phyloP scores from a whole-genome alignment of 1,140 invertebrate genomes.

The Copidosoma floridanum region DNA sequence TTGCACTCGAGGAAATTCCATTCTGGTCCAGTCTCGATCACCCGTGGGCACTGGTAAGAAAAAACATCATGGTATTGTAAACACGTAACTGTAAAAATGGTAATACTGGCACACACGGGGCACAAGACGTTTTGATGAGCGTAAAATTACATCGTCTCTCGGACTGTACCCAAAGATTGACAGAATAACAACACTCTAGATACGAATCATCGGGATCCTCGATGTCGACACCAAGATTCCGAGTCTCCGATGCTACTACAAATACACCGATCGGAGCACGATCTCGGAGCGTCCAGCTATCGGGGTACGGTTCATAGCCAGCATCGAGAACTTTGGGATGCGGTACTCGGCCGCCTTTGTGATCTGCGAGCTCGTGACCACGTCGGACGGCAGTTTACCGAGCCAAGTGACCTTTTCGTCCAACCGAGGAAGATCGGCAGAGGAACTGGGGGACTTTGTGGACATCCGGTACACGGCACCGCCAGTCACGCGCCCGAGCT shows the following conservation, averaged over 20 bases:
- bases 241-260: background rate
- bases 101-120: no score
- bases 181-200: background rate
- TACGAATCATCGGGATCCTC: conserved; percentile 7
- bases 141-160: no score
- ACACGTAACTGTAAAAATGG: no score
- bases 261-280: background rate
- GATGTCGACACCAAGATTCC: background rate
- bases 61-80: conserved; percentile 4
- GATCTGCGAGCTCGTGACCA: conserved; percentile 26
- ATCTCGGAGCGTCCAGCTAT: background rate
- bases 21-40: conserved; percentile 4
- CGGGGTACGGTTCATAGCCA: conserved; percentile 16
- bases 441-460: background rate
- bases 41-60: conserved; percentile 34
- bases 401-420: conserved; percentile 17
- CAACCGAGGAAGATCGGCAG: background rate
- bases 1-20: conserved; percentile 29
- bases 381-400: background rate
- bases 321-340: conserved; percentile 32
- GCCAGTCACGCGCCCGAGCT: conserved; percentile 4
- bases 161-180: no score
- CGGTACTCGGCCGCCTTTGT: conserved; percentile 29
- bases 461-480: conserved; percentile 1
- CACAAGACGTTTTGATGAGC: no score